A percentile compares a stretch with the other conserved stretches of the same genome.
Evolutionary conservation across 1,140 invertebrate species (phyloP).

Genomic region (fruit fly (Drosophila melanogaster)): DNA sequence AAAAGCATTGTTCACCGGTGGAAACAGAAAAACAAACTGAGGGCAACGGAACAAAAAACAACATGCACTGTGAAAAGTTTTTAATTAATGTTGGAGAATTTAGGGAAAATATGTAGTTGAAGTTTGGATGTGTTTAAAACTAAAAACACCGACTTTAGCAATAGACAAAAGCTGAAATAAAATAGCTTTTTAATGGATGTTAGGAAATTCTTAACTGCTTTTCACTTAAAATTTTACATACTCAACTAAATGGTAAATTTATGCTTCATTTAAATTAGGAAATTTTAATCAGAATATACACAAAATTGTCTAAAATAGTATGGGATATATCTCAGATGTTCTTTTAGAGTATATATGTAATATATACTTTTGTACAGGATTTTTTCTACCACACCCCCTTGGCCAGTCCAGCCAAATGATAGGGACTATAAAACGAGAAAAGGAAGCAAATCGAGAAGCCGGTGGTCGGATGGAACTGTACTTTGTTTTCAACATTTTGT

Average conservation of each 20-base stretch:
- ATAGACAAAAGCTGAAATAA: no score
- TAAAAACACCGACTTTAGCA: no score
- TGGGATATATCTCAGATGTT: no score
- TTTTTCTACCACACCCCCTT: neutral
- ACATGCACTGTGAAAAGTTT: conserved; percentile 28
- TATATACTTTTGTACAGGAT: neutral
- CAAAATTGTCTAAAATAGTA: no score
- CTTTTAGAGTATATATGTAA: neutral
- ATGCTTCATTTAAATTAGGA: no score
- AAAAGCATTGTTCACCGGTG: conserved; percentile 60
- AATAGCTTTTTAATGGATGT: no score
- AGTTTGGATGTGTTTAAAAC: no score
- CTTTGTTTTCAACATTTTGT: conserved; percentile 54
- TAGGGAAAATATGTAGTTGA: no score
- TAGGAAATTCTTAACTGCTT: no score
- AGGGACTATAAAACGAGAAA: conserved; percentile 7
- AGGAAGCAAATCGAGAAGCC: conserved; percentile 18
- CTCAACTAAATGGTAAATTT: no score
- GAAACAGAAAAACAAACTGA: conserved; percentile 20
- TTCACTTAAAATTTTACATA: no score
- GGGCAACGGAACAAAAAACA: conserved; percentile 37
- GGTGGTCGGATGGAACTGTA: conserved; percentile 23
- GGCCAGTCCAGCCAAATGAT: conserved; percentile 14
- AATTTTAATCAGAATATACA: no score
- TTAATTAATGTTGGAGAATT: conserved; percentile 7